Evolutionary conservation across 1,140 invertebrate species (phyloP), one percentile per base, ranked within the genome.

Genomic region (Drosophila triauraria): DNA sequence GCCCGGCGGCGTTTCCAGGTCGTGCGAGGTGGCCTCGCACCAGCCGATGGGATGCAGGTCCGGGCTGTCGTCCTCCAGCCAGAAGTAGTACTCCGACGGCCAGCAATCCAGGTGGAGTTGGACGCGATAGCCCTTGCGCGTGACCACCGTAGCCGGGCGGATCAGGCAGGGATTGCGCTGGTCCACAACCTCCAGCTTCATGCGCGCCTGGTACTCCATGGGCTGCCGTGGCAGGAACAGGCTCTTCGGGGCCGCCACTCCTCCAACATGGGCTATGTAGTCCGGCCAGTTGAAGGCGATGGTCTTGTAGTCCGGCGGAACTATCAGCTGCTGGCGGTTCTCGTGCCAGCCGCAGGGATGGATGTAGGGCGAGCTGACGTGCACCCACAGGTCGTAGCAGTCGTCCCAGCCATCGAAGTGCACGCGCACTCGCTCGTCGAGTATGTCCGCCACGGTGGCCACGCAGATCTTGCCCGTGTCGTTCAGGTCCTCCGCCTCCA

Each of bases 371-470:
- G 97, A 98, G 40, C 95, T 96, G 0, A 96, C 95, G 87, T 98
- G 96, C 50, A 97, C 95, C 98, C 98, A 99, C 30, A 98, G 98
- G 94, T 99, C 98, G 92, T 98, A 99, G 76, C 96, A 95, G 87
- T 97, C 96, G 87, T 98, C 96, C 98, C 98, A 99, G 78, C 97
- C 97, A 94, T 99, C 98, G 93, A 99, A 99, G 93, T 98, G 98
- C 51, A 99, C 95, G 3, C 98, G 95, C 82, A 99, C 95, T 35
- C 97, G 94, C 78, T 96, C 95, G 78, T 97, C 96, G 93, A 98
- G 95, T 60, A 98, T 95, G 88, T 97, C 97, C 47, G 95, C 95
- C 12, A 99, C 95, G 27, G 96, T 97, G 2, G 98, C 97, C n/a
- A 98, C 98, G 91, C 98, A 98, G 25, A 98, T 95, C 42, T 97